phyloP scores from a whole-genome alignment of 23 tunicate species.

The Diplosoma virens region DNA sequence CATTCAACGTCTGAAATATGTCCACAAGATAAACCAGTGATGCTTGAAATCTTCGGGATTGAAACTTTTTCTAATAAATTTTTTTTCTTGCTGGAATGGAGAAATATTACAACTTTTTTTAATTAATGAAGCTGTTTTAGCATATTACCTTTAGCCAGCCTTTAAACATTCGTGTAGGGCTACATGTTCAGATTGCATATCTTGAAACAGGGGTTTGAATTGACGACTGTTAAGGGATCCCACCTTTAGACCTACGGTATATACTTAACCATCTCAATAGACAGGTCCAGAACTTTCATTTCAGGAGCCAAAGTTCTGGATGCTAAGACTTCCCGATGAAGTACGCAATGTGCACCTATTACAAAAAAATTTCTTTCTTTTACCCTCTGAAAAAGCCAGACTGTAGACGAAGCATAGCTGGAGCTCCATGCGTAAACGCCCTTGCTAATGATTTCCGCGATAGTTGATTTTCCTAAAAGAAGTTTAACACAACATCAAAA shows the following conservation, averaged over 20 bases:
- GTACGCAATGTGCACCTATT: conserved; percentile 19
- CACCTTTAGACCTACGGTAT: too few relatives aligned
- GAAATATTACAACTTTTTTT: conserved; percentile 26
- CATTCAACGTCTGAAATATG: too few relatives aligned
- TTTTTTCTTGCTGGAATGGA: not conserved
- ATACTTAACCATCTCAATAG: not conserved
- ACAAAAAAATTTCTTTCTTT: conserved; percentile 14
- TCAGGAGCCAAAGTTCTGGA: conserved; percentile 31
- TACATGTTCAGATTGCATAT: conserved; percentile 13
- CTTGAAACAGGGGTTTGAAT: conserved; percentile 11
- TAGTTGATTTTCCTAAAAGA: conserved; percentile 28
- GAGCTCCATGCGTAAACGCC: conserved; percentile 23
- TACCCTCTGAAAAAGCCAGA: conserved; percentile 20
- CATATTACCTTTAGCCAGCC: conserved; percentile 32
- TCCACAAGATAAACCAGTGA: too few relatives aligned
- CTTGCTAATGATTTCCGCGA: conserved; percentile 27
- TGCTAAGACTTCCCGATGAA: conserved; percentile 39
- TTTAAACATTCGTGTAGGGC: conserved; percentile 25
- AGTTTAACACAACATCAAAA: conserved; percentile 17
- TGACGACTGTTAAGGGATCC: conserved; percentile 20
- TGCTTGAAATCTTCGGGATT: not conserved
- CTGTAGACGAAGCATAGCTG: conserved; percentile 25
- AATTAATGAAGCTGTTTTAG: conserved; percentile 38
- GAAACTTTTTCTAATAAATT: too few relatives aligned
- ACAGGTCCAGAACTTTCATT: conserved; percentile 19